Base-by-base conservation (phyloP, 2,888 invertebrate species). In the Oscheius myriophilus region DNA sequence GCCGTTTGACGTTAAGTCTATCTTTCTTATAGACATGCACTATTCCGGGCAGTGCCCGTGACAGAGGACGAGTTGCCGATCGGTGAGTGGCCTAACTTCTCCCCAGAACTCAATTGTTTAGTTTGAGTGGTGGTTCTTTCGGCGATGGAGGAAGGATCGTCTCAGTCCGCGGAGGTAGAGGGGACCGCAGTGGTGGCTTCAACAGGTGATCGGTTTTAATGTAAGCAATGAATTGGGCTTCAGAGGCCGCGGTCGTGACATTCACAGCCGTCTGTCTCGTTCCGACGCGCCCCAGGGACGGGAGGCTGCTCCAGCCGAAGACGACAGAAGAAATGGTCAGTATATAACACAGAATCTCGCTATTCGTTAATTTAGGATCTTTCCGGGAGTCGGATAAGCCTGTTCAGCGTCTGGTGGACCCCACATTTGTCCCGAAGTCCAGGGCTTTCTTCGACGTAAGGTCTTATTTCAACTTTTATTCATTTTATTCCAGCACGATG, bases 321-420 rank as follows among this genome's bases (percentile, higher is more conserved):
- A 63, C 2, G 43, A 23, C 2, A 33, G 33, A 11, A 18, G 49
- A 9, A 65, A 42, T 46, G 42, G 53, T 55, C 21, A 16, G 53
- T 26, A 53, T 9, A 4, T 4, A 16, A 9, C 18, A 9, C 7
- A 21, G 4, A 26, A 6, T 23, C 16, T 6, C 26, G 2, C 9
- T 14, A 18, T 21, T 23, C 6, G 7, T 53, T 51, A 18, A 21
- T 62, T 0, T 25, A 62, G 68, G 68, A 21, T 62, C 63, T 23
- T 68, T 62, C 26, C 39, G 68, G 18, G 68, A 68, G 9, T 39
- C n/a, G 16, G 55, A 68, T 39, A 62, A 63, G 41, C 68, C 68
- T n/a, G 68, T 68, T 6, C 68, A 68, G 42, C 26, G 62, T 9
- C 57, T 68, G n/a, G 39, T 68, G 18, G 68, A 68, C 18, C 68